Base-by-base conservation (phyloP, 2,797 vertebrate species). In the Megaceryle alcyon region DNA sequence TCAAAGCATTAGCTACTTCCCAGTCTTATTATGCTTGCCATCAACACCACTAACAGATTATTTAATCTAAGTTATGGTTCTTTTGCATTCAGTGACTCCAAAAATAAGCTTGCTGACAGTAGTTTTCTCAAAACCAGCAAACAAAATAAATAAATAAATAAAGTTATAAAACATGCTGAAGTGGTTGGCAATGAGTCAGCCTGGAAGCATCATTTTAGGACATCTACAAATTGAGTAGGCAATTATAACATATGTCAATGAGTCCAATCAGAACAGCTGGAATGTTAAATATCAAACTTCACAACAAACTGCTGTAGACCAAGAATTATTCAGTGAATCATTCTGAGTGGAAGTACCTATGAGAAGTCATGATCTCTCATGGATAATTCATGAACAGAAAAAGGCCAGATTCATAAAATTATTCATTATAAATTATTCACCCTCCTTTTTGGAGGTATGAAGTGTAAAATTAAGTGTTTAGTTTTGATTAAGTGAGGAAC, bases 401-500 rank as follows among this genome's bases (percentile, higher is more conserved):
- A 96, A 94, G 73, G 80, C 82, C 82, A 95, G 66, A 94, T 94
- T 96, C 73, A 83, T 82, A 88, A 86, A 90, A 91, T 84, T 90
- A 90, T 95, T 94, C 87, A 71, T 83, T 90, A 94, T 92, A 96
- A 95, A 93, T 96, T 91, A 95, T 92, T 94, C 85, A 94, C 70
- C 23, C 73, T 83, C 61, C 28, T 91, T 94, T 94, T 92, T 73
- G 73, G 89, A 93, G 46, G 79, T 84, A 90, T 79, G 69, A 95
- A 95, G 89, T 91, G 54, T 79, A 95, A 96, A 95, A 95, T 92
- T 87, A 94, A 94, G 82, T 71, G 79, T 90, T 95, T 96, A 81
- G 72, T 81, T 97, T 93, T 96, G 91, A 94, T 93, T 95, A 93
- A 92, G 82, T 90, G 65, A 91, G 94, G 72, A 96, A 88, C 20